Evolutionary conservation across 1,140 invertebrate species (phyloP).

Genomic region (Drosophila kanapiae): DNA sequence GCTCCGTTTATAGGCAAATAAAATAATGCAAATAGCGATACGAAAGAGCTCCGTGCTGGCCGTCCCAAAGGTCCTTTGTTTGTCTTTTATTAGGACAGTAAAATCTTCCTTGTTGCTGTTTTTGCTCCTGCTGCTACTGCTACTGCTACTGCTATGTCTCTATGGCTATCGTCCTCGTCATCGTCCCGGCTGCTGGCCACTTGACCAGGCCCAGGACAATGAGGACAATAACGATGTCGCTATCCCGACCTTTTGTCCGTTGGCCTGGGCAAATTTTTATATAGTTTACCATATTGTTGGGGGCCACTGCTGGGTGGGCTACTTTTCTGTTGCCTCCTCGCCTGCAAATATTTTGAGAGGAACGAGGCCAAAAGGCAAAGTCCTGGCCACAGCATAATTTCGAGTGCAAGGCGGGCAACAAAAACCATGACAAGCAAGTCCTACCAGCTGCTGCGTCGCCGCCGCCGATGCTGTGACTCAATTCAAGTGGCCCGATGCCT

Average conservation of each 20-base stretch:
- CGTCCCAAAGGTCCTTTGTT: constrained; percentile 75
- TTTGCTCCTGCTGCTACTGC: constrained; percentile 30
- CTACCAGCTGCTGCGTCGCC: constrained; percentile 30
- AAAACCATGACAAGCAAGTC: constrained; percentile 42
- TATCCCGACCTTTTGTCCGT: constrained; percentile 77
- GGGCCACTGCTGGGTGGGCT: constrained; percentile 51
- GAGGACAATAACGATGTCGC: constrained; percentile 78
- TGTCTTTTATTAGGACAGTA: constrained; percentile 83
- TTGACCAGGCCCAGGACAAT: constrained; percentile 76
- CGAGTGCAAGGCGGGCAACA: constrained; percentile 51
- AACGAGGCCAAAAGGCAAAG: constrained; percentile 78
- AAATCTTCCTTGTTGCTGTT: constrained; percentile 76
- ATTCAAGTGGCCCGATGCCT: constrained; percentile 53
- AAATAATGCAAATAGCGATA: constrained; percentile 84
- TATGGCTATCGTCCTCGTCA: constrained; percentile 31
- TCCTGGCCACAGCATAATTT: constrained; percentile 74
- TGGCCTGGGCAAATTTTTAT: constrained; percentile 72
- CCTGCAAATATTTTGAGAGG: constrained; percentile 69
- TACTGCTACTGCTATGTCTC: constrained; percentile 10
- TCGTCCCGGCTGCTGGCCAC: constrained; percentile 56
- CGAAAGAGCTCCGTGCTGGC: constrained; percentile 58
- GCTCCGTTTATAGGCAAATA: constrained; percentile 84
- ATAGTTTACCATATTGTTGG: constrained; percentile 81
- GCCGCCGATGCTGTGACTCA: constrained; percentile 62
- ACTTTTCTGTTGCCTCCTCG: constrained; percentile 49